phyloP scores from a whole-genome alignment of 2,113 vertebrate genomes.

The Passer domesticus region DNA sequence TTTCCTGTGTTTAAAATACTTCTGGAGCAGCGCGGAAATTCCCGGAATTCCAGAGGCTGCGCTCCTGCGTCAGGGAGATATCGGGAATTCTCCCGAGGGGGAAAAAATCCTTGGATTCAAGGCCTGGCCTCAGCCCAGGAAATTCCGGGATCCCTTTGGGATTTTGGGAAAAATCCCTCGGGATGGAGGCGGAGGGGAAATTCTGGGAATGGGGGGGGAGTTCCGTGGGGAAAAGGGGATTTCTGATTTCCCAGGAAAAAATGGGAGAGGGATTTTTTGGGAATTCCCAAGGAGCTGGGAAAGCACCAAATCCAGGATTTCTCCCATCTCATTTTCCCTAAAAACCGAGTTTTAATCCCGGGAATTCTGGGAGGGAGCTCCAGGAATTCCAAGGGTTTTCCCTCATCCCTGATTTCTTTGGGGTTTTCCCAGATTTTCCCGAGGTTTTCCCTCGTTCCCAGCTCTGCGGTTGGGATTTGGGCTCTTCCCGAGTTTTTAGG shows the following conservation, averaged over 20 bases:
- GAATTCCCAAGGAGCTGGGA: neutral
- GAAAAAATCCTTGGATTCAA: neutral
- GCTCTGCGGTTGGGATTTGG: neutral
- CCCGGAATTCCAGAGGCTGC: neutral
- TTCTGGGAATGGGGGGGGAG: neutral
- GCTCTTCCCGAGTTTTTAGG: neutral
- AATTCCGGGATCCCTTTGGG: neutral
- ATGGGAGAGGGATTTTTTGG: rapidly evolving
- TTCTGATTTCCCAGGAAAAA: neutral
- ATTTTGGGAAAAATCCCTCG: neutral
- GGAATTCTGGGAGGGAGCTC: neutral
- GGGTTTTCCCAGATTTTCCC: neutral
- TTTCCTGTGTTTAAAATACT: neutral
- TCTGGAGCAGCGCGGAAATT: neutral
- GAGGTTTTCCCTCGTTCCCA: neutral
- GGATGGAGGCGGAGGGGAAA: neutral
- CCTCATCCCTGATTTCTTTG: neutral
- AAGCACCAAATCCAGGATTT: neutral
- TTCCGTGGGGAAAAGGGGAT: neutral
- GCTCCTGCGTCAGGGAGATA: neutral
- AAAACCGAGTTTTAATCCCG: rapidly evolving
- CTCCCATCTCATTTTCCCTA: neutral
- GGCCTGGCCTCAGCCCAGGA: neutral
- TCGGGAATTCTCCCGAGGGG: neutral
- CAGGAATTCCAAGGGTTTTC: rapidly evolving